A percentile compares a stretch with the other conserved stretches of the same genome.
Conservation (phyloP, 2,888 invertebrate genomes). For the Catocala nupta region DNA sequence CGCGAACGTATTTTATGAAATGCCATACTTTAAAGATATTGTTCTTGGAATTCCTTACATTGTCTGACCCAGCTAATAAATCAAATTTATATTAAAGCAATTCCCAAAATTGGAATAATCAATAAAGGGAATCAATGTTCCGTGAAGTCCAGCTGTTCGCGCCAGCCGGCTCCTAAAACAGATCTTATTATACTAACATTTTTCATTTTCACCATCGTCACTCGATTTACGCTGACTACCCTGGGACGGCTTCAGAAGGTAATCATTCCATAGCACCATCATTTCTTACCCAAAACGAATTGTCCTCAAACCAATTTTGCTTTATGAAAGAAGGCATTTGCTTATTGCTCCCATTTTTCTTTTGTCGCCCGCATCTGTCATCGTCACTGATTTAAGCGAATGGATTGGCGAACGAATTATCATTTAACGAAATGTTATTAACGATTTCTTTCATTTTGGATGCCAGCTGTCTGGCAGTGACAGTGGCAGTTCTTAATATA, state of each 20-base stretch:
- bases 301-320: constrained; percentile 80
- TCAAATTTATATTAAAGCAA: constrained; percentile 20
- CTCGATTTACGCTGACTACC: constrained; percentile 24
- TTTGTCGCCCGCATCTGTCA: constrained; percentile 75
- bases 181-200: constrained; percentile 27
- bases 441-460: constrained; percentile 26
- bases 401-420: constrained; percentile 64
- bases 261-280: constrained; percentile 71
- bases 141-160: constrained; percentile 35
- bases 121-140: constrained; percentile 33
- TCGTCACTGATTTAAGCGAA: constrained; percentile 66
- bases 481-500: constrained; percentile 19
- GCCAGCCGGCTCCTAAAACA: constrained; percentile 36
- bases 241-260: constrained; percentile 40
- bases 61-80: constrained; percentile 4
- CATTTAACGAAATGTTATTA: constrained; percentile 34
- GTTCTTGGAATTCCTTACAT: background rate
- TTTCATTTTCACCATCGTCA: constrained; percentile 35
- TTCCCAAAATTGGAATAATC: constrained; percentile 22
- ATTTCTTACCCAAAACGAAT: constrained; percentile 69
- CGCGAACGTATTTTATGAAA: constrained; percentile 2
- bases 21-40: background rate
- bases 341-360: constrained; percentile 80
- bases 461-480: constrained; percentile 9
- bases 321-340: constrained; percentile 83